phyloP scores from a whole-genome alignment of 2,888 invertebrate genomes.

The Buathra laborator region DNA sequence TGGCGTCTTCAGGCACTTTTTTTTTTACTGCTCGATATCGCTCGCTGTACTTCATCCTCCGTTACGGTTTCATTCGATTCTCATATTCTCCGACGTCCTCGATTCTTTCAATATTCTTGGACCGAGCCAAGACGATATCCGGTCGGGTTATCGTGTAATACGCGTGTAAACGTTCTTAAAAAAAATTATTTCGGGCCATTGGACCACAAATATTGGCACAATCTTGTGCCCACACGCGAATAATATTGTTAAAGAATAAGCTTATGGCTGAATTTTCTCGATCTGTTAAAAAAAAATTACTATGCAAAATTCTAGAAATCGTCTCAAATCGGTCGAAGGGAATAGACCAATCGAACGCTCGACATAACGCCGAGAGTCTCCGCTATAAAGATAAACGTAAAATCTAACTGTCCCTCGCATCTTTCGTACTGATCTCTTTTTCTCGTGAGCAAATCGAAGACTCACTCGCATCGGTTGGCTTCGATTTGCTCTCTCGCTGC shows the following conservation, averaged over 20 bases:
- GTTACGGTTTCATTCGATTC: slow-evolving; percentile 28
- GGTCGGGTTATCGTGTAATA: neutral
- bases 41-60: slow-evolving; percentile 12
- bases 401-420: slow-evolving; percentile 78
- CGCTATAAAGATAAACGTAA: slow-evolving; percentile 81
- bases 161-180: slow-evolving; percentile 1
- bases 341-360: slow-evolving; percentile 53
- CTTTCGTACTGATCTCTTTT: slow-evolving; percentile 41
- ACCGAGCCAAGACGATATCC: slow-evolving; percentile 21
- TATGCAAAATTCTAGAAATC: neutral
- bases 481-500: slow-evolving; percentile 42
- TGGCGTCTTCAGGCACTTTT: neutral
- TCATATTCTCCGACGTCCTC: slow-evolving; percentile 6
- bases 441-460: slow-evolving; percentile 45
- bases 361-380: neutral
- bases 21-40: slow-evolving; percentile 11
- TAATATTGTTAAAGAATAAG: neutral
- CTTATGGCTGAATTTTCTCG: neutral
- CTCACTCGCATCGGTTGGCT: slow-evolving; percentile 38
- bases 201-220: neutral
- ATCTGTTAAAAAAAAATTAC: neutral
- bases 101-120: slow-evolving; percentile 16
- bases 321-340: neutral
- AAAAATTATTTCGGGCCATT: neutral
- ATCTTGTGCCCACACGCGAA: neutral